These are phyloP conservation scores for Papilio polytes DNA, from an alignment of 1,140 invertebrate genomes.

Conservation along the genomic window DNA sequence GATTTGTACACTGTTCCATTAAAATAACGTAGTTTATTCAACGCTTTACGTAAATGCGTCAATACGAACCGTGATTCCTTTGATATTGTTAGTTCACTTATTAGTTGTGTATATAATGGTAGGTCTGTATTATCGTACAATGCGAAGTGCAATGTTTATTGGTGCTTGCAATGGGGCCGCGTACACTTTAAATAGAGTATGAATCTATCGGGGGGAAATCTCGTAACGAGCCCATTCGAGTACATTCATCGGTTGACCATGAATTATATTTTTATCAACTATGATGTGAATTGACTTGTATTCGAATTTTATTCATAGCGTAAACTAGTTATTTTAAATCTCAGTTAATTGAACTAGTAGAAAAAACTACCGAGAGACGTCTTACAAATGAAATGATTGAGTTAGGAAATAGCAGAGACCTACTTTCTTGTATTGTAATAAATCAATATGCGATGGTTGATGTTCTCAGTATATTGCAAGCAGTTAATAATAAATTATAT, in stretches of 20 bases:
- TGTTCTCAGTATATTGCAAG: background rate
- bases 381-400: background rate
- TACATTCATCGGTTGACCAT: background rate
- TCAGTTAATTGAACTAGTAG: background rate
- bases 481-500: background rate
- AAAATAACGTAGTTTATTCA: conserved; percentile 6
- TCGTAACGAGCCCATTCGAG: background rate
- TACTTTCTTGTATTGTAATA: background rate
- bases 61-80: background rate
- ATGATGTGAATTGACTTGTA: background rate
- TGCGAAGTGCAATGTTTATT: conserved; percentile 22
- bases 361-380: background rate
- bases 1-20: conserved; percentile 9
- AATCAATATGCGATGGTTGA: background rate
- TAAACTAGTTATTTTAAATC: too few relatives aligned
- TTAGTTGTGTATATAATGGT: background rate
- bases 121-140: conserved; percentile 1
- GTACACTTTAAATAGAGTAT: conserved; percentile 21
- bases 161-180: conserved; percentile 3
- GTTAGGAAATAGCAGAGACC: background rate
- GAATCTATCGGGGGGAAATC: conserved; percentile 1
- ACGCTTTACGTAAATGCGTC: background rate
- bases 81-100: too few relatives aligned
- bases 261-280: background rate
- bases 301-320: background rate